Evolutionary conservation across 1,140 invertebrate genomes (phyloP).

Genomic region (Stegodyphus mimosarum): DNA sequence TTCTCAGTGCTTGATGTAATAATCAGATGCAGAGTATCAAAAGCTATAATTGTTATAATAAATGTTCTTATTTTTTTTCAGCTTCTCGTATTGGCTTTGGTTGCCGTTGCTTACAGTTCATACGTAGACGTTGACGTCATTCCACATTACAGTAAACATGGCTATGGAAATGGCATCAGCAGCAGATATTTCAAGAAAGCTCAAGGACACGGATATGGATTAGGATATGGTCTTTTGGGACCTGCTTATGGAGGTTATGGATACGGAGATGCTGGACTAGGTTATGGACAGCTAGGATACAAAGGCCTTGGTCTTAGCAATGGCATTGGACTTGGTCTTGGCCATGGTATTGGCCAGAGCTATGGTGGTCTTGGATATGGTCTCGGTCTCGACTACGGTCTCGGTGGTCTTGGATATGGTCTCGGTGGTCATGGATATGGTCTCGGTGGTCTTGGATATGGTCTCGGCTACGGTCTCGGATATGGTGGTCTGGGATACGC

Average conservation of each 20-base stretch:
- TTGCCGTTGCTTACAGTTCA: neutral
- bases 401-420: neutral
- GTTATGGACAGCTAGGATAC: neutral
- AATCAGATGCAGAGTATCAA: no score
- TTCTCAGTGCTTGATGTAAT: no score
- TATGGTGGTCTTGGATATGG: neutral
- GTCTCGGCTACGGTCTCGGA: neutral
- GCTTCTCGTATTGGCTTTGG: slow-evolving; percentile 11
- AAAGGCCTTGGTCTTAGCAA: no score
- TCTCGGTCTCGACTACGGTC: neutral
- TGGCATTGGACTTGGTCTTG: no score
- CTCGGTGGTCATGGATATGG: neutral
- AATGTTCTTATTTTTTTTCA: neutral
- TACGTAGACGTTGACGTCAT: neutral
- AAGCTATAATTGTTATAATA: neutral
- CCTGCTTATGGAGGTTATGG: neutral
- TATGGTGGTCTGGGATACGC: neutral
- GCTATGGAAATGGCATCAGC: slow-evolving; percentile 11
- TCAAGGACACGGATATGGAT: slow-evolving; percentile 3
- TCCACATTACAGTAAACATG: neutral
- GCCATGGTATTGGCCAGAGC: no score
- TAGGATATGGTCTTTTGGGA: neutral
- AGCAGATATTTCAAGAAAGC: slow-evolving; percentile 14
- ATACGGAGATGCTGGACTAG: neutral
- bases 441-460: neutral